phyloP scores from a whole-genome alignment of 2,888 invertebrate species.

The Gonocerus acuteangulatus region DNA sequence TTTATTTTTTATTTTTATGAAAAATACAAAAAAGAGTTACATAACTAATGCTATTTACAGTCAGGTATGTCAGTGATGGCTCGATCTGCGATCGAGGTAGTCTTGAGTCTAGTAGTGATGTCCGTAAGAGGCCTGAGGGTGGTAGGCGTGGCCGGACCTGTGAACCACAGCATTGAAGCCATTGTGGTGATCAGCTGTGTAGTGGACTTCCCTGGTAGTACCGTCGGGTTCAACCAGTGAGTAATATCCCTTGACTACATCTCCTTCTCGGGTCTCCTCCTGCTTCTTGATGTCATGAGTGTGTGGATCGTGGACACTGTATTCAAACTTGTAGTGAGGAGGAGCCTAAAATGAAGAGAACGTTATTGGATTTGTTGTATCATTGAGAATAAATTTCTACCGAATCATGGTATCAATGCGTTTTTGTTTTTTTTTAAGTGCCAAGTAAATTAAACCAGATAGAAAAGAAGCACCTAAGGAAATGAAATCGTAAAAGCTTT shows the following conservation, averaged over 20 bases:
- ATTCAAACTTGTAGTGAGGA: constrained; percentile 7
- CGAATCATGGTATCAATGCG: background rate
- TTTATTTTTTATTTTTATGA: background rate
- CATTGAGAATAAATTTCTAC: background rate
- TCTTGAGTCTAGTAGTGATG: constrained; percentile 15
- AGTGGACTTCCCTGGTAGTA: constrained; percentile 38
- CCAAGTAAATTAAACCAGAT: background rate
- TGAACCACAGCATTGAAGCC: no score
- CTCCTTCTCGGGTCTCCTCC: constrained; percentile 22
- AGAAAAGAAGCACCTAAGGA: no score
- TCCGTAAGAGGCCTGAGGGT: constrained; percentile 9
- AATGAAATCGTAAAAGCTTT: no score
- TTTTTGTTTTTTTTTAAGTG: background rate
- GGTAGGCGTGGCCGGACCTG: constrained; percentile 8
- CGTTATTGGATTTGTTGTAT: background rate
- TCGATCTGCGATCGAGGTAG: no score
- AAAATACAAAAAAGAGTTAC: background rate
- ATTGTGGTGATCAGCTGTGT: constrained; percentile 37
- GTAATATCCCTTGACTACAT: constrained; percentile 25
- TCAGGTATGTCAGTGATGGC: no score
- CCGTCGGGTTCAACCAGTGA: constrained; percentile 36
- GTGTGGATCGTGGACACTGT: constrained; percentile 21
- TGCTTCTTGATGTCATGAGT: constrained; percentile 23
- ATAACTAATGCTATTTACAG: background rate
- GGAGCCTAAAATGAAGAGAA: constrained; percentile 5